Evolutionary conservation across 92 coral and sea anemone genomes (phyloP).

Genomic region (Heliopora coerulea): DNA sequence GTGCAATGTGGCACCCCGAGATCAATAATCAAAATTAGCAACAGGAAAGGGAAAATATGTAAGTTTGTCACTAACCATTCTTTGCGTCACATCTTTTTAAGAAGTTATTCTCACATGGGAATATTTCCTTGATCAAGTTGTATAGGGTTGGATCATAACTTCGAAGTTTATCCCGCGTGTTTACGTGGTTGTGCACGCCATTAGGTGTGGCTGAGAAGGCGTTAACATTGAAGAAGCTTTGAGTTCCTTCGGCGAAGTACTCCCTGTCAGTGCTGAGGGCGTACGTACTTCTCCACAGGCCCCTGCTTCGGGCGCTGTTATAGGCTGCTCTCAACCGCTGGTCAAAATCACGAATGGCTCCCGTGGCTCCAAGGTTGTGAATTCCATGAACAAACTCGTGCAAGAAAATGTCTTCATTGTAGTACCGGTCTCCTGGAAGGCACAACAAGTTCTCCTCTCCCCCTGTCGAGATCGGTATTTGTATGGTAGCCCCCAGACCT

Average conservation of each 20-base stretch:
- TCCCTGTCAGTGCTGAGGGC: slow-evolving; percentile 93
- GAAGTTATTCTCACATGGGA: slow-evolving; percentile 76
- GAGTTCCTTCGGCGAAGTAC: slow-evolving; percentile 95
- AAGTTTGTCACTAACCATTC: slow-evolving; percentile 58
- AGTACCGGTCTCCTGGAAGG: slow-evolving; percentile 73
- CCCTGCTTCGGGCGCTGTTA: slow-evolving; percentile 55
- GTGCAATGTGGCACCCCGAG: too few species aligned
- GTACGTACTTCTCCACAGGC: slow-evolving; percentile 78
- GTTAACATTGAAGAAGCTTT: slow-evolving; percentile 81
- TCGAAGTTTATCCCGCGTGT: slow-evolving; percentile 69
- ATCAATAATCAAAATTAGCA: too few species aligned
- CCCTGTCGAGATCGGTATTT: slow-evolving; percentile 89
- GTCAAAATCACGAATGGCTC: slow-evolving; percentile 85
- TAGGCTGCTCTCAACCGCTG: slow-evolving; percentile 68
- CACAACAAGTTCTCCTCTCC: slow-evolving; percentile 97
- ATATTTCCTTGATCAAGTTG: slow-evolving; percentile 75
- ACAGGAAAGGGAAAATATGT: too few species aligned
- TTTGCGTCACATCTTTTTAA: slow-evolving; percentile 81
- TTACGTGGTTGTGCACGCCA: slow-evolving; percentile 81
- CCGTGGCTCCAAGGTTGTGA: slow-evolving; percentile 77
- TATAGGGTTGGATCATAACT: slow-evolving; percentile 70
- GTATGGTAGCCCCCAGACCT: slow-evolving; percentile 92
- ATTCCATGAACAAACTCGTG: slow-evolving; percentile 96
- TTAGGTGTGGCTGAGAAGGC: slow-evolving; percentile 70
- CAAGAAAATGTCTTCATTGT: slow-evolving; percentile 84